Evolutionary conservation across 1,140 invertebrate species (phyloP).

Genomic region (Nixonia krombeini): DNA sequence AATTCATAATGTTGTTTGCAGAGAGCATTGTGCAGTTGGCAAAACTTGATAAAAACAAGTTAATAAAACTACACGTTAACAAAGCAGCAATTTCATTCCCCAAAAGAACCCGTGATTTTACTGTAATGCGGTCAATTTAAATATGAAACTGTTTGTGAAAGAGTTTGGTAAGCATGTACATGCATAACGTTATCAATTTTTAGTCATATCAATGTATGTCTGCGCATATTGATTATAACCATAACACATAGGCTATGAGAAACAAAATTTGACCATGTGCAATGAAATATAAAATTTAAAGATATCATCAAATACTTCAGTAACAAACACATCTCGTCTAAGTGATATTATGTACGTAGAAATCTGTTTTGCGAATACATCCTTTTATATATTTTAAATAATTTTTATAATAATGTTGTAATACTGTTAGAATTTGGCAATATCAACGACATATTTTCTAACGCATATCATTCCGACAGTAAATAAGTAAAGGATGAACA

Average conservation of each 20-base stretch:
- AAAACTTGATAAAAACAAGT: too few species aligned
- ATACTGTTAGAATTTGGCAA: neutral
- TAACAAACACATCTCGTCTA: neutral
- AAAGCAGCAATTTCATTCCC: too few species aligned
- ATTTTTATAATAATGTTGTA: too few species aligned
- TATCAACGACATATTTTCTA: constrained; percentile 13
- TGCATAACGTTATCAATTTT: constrained; percentile 38
- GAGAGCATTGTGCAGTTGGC: too few species aligned
- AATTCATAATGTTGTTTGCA: too few species aligned
- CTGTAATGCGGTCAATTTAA: neutral
- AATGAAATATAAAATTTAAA: constrained; percentile 3
- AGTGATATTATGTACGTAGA: neutral
- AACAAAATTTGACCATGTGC: constrained; percentile 14
- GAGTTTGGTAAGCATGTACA: constrained; percentile 2
- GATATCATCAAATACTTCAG: too few species aligned
- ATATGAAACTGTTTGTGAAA: neutral
- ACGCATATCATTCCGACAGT: neutral
- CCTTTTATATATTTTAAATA: too few species aligned
- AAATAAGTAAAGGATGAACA: constrained; percentile 8
- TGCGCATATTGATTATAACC: constrained; percentile 41
- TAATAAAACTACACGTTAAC: too few species aligned
- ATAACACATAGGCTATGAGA: constrained; percentile 1
- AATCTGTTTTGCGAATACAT: neutral
- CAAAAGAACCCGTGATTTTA: too few species aligned
- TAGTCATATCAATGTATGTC: constrained; percentile 49